A percentile compares a stretch with the other conserved stretches of the same genome.
phyloP scores from a whole-genome alignment of 2,888 invertebrate genomes.

The Mythimna lalbum region DNA sequence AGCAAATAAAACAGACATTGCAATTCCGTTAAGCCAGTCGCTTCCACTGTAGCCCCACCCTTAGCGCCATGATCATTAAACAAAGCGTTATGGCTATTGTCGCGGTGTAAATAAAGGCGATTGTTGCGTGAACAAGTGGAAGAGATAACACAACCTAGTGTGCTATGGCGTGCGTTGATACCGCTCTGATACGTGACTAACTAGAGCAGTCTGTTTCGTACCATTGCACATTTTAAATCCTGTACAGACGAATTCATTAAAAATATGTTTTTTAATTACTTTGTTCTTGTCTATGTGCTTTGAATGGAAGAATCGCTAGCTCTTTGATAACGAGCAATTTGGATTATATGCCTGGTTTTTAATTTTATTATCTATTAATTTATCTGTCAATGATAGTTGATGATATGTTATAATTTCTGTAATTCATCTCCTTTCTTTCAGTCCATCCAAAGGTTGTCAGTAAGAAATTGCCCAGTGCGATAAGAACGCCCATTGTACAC shows the following conservation, averaged over 20 bases:
- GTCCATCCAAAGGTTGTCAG: too few relatives aligned
- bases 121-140: slow-evolving; percentile 29
- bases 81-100: slow-evolving; percentile 41
- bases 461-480: too few relatives aligned
- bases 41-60: slow-evolving; percentile 41
- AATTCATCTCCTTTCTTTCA: background rate
- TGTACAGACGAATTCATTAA: slow-evolving; percentile 55
- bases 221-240: slow-evolving; percentile 64
- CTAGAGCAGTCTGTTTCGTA: slow-evolving; percentile 69
- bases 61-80: slow-evolving; percentile 43
- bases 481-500: too few relatives aligned
- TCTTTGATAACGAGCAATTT: slow-evolving; percentile 8
- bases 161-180: slow-evolving; percentile 60
- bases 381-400: too few relatives aligned
- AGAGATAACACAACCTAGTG: slow-evolving; percentile 51
- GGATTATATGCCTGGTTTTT: background rate
- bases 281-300: slow-evolving; percentile 4
- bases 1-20: slow-evolving; percentile 17
- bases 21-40: slow-evolving; percentile 45
- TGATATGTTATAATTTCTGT: slow-evolving; percentile 2
- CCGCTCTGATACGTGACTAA: slow-evolving; percentile 70
- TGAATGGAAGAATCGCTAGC: background rate
- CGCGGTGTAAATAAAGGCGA: slow-evolving; percentile 27
- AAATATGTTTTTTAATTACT: slow-evolving; percentile 18
- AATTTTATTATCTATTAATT: slow-evolving; percentile 2